phyloP scores from a whole-genome alignment of 2,113 vertebrate genomes.

The Scomber colias region DNA sequence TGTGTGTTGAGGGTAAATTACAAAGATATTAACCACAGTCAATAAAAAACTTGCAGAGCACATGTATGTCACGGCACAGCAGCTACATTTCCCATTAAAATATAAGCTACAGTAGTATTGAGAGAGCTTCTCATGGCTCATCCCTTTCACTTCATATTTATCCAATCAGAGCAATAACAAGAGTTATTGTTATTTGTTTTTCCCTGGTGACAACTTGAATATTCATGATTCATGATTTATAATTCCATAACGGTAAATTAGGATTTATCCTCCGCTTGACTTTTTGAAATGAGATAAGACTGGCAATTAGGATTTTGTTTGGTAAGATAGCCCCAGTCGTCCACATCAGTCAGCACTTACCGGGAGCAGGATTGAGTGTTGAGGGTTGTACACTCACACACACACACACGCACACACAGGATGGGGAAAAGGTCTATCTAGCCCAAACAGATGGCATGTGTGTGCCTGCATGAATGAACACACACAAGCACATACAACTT shows the following conservation, averaged over 20 bases:
- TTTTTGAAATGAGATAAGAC: conserved; percentile 60
- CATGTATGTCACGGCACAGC: neutral
- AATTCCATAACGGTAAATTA: conserved; percentile 26
- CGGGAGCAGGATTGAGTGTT: conserved; percentile 22
- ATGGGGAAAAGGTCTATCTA: conserved; percentile 70
- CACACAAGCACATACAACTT: conserved; percentile 31
- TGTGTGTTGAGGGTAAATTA: neutral
- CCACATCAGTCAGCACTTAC: conserved; percentile 41
- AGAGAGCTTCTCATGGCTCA: neutral
- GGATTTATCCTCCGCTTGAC: conserved; percentile 44
- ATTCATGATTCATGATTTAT: conserved; percentile 16
- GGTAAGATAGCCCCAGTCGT: conserved; percentile 35
- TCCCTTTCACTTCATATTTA: neutral
- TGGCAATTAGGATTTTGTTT: conserved; percentile 58
- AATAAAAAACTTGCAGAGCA: neutral
- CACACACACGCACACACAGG: conserved; percentile 32
- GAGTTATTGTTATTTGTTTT: conserved; percentile 8
- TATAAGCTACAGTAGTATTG: neutral
- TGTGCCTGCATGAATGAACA: conserved; percentile 66
- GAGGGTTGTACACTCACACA: conserved; percentile 33
- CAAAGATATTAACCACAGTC: conserved; percentile 12
- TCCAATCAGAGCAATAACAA: neutral
- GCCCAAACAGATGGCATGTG: conserved; percentile 76
- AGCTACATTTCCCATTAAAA: neutral
- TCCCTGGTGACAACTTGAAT: conserved; percentile 3